Conservation (phyloP, 2,113 vertebrate genomes). For the Neodon shergylaensis region DNA sequence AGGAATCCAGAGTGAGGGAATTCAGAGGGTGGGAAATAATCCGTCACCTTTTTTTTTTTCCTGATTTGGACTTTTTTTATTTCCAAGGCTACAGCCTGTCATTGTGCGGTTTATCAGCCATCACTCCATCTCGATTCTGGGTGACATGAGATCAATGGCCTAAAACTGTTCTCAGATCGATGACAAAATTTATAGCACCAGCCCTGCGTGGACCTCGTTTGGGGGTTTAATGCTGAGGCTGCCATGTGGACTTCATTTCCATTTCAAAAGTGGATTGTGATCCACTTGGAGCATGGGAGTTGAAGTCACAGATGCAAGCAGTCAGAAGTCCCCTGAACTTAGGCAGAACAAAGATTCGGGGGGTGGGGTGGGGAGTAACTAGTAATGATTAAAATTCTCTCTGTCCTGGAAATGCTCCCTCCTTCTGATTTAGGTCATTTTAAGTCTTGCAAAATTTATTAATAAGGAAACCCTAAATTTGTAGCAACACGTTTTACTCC, state of each 20-base stretch:
- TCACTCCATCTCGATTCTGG: constrained; percentile 61
- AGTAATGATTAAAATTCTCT: constrained; percentile 59
- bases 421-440: constrained; percentile 58
- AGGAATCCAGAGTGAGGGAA: constrained; percentile 40
- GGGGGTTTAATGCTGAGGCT: constrained; percentile 29
- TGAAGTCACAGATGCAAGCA: constrained; percentile 38
- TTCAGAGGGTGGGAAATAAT: constrained; percentile 54
- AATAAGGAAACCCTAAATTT: constrained; percentile 60
- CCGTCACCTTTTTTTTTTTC: constrained; percentile 22
- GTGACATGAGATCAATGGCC: constrained; percentile 58
- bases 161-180: constrained; percentile 67
- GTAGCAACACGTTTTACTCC: constrained; percentile 60
- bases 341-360: constrained; percentile 51
- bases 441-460: constrained; percentile 60
- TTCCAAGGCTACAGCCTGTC: constrained; percentile 60
- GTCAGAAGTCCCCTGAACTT: constrained; percentile 32
- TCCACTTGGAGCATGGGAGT: constrained; percentile 59
- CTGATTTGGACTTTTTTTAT: constrained; percentile 22
- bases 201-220: neutral
- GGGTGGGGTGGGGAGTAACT: neutral
- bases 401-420: constrained; percentile 31
- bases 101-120: constrained; percentile 62
- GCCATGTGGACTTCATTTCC: constrained; percentile 68
- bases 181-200: constrained; percentile 46
- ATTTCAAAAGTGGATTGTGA: constrained; percentile 68